Percentiles rank a stretch among this genome's conserved stretches.
phyloP scores from a whole-genome alignment of 2,113 vertebrate genomes.

The Catharus fuscescens region DNA sequence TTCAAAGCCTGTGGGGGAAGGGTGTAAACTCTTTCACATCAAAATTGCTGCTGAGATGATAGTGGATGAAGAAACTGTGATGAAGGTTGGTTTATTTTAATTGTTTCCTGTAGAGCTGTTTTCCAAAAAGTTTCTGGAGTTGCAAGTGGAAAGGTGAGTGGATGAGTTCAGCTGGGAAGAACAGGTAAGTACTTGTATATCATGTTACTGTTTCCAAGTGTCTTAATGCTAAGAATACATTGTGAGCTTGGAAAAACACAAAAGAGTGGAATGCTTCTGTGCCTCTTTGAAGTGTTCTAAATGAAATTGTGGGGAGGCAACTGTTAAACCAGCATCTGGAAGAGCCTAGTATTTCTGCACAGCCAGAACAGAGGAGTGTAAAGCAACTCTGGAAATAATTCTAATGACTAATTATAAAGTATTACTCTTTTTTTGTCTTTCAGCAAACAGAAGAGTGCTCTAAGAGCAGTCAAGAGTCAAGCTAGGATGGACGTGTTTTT shows the following conservation, averaged over 20 bases:
- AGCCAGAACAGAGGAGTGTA: neutral
- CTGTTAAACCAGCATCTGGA: neutral
- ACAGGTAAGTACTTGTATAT: neutral
- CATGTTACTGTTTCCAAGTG: rapidly evolving
- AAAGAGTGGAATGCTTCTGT: neutral
- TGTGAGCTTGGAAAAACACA: neutral
- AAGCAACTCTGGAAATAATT: neutral
- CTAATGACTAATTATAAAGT: neutral
- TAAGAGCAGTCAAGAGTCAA: neutral
- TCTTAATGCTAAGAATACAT: neutral
- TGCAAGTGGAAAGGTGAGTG: neutral
- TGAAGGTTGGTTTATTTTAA: neutral
- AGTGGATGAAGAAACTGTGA: neutral
- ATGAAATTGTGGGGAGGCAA: neutral
- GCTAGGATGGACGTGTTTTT: neutral
- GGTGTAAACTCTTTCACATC: neutral
- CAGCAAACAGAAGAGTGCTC: neutral
- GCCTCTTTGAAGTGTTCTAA: neutral
- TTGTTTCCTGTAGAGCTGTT: neutral
- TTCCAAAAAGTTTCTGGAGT: neutral
- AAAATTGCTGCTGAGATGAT: neutral
- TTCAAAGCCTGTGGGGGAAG: neutral
- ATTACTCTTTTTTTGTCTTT: neutral
- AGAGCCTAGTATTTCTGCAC: neutral
- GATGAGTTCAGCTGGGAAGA: neutral